Base-by-base conservation (phyloP, 2,797 vertebrate genomes). In the Trematomus bernacchii region DNA sequence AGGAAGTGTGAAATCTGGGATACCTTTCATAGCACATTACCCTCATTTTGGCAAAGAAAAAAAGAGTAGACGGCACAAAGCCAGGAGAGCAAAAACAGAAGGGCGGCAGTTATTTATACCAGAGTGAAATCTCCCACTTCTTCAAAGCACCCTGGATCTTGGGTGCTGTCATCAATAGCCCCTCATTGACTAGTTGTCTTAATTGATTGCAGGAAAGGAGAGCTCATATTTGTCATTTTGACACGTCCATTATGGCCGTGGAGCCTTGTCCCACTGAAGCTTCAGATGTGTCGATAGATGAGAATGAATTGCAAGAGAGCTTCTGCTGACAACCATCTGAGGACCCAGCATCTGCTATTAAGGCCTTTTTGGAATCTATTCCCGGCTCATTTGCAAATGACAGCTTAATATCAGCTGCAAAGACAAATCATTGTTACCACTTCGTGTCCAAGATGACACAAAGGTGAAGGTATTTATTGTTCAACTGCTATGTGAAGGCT, bases 21-120 rank as follows among this genome's bases (percentile, higher is more conserved):
- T 94, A 94, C 91, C 91, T 95, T 94, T 95, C 92, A 93, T 92
- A 93, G 92, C 91, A 92, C 89, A 93, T 94, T 94, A 93, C 90
- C 90, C 90, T 95, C 92, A 90, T 91, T 94, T 94, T 92, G 91
- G 91, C 85, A 82, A 88, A 88, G 87, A 86, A 86, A 87, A 86
- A 55, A 73, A 74, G 53, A 77, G 48, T n/a, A 68, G 76, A 79
- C 77, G 81, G 78, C 62, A 84, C 68, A 77, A 64, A 86, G 83
- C 79, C 84, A 87, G 85, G 59, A 87, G 77, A 87, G 84, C 65
- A 83, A 90, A 37, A 87, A 89, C 85, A 85, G 75, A 85, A 77
- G 84, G 73, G 81, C 87, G 74, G 76, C 66, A 76, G 87, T 90
- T 91, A 87, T 91, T 89, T 89, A 87, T 88, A 88, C 82, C 57